phyloP scores from a whole-genome alignment of 2,888 invertebrate species.

The Caenorhabditis sp. region DNA sequence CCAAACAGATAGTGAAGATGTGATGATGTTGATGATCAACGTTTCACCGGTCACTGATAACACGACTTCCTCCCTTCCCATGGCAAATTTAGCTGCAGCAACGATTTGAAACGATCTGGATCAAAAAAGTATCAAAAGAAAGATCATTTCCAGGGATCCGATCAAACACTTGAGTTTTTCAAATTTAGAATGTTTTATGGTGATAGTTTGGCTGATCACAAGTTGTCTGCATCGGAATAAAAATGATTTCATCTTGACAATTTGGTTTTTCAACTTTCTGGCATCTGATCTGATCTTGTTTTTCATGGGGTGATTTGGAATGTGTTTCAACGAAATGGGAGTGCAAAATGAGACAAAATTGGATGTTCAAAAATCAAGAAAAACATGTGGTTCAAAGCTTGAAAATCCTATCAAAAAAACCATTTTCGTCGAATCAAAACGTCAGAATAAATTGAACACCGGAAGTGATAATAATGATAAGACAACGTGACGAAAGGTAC shows the following conservation, averaged over 20 bases:
- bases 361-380: background rate
- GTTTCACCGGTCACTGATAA: slow-evolving; percentile 57
- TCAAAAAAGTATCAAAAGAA: slow-evolving; percentile 48
- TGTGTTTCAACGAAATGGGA: too few species aligned
- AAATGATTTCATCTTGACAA: background rate
- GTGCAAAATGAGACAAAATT: background rate
- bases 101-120: background rate
- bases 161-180: too few species aligned
- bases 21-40: too few species aligned
- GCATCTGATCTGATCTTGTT: background rate
- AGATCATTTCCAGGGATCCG: slow-evolving; percentile 14
- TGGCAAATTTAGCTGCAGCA: too few species aligned
- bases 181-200: background rate
- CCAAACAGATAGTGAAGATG: slow-evolving; percentile 2
- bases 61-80: too few species aligned
- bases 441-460: background rate
- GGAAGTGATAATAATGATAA: slow-evolving; percentile 8
- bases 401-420: too few species aligned
- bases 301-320: background rate
- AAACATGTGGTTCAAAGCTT: background rate
- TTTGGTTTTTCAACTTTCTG: background rate
- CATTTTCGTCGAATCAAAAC: background rate
- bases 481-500: background rate
- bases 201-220: too few species aligned
- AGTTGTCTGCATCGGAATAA: too few species aligned